Percentiles rank a stretch among this genome's conserved stretches.
These are phyloP conservation scores for Hypena proboscidalis DNA, from an alignment of 2,888 invertebrate species.

Conservation along the genomic window DNA sequence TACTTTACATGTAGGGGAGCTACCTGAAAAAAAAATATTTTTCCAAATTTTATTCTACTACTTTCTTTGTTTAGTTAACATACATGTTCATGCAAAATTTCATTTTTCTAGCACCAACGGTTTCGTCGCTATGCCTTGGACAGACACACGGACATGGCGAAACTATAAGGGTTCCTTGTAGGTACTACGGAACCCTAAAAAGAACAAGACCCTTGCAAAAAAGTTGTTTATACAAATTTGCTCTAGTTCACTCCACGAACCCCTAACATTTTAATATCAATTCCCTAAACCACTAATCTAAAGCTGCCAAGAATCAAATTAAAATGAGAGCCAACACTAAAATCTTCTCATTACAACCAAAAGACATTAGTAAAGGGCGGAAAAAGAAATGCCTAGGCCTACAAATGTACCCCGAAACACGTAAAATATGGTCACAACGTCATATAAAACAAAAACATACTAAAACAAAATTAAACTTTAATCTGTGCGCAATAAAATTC, in stretches of 20 bases:
- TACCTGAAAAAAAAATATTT: too few species aligned
- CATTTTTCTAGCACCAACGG: too few species aligned
- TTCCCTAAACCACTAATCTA: constrained; percentile 48
- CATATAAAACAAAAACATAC: constrained; percentile 33
- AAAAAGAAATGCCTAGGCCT: constrained; percentile 77
- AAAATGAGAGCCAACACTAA: constrained; percentile 71
- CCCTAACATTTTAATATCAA: constrained; percentile 43
- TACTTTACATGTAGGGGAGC: too few species aligned
- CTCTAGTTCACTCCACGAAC: constrained; percentile 24
- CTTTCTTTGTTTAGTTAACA: too few species aligned
- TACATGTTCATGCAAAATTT: too few species aligned
- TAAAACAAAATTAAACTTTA: constrained; percentile 57
- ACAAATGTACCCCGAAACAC: constrained; percentile 73
- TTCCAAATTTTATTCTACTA: too few species aligned
- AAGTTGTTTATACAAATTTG: constrained; percentile 22
- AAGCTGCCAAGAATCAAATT: constrained; percentile 68
- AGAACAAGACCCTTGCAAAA: constrained; percentile 11
- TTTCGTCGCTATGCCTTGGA: too few species aligned
- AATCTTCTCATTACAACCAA: constrained; percentile 78
- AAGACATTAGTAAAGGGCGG: constrained; percentile 75
- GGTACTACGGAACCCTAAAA: neutral
- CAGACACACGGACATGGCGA: too few species aligned
- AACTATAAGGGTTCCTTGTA: too few species aligned
- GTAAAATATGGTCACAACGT: constrained; percentile 32
- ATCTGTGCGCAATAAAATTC: constrained; percentile 45